A percentile compares a stretch with the other conserved stretches of the same genome.
Conservation (phyloP, 2,888 invertebrate genomes). For the Galerucella pusilla region DNA sequence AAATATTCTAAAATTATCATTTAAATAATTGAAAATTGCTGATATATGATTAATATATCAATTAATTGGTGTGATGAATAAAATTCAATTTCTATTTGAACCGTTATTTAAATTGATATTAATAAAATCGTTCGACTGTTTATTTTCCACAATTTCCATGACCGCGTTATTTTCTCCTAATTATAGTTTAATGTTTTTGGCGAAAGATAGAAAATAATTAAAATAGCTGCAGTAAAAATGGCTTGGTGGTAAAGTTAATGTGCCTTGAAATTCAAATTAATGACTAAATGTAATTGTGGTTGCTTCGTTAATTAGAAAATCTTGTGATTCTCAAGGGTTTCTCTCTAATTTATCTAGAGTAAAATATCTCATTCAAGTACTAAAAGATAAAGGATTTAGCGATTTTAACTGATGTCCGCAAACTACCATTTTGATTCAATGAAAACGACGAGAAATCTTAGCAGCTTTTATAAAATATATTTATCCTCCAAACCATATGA, state of each 20-base stretch:
- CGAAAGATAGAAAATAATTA: constrained; percentile 34
- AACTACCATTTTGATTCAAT: not conserved
- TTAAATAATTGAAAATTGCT: no score
- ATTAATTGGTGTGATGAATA: no score
- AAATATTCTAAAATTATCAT: no score
- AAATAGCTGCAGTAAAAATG: constrained; percentile 37
- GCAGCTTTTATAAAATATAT: not conserved
- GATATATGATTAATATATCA: no score
- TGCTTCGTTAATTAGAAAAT: constrained; percentile 43
- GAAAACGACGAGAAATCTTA: not conserved
- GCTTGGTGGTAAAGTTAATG: constrained; percentile 34
- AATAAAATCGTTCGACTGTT: no score
- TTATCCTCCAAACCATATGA: no score
- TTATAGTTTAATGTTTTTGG: constrained; percentile 15
- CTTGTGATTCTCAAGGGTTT: constrained; percentile 30
- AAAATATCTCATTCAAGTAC: constrained; percentile 33
- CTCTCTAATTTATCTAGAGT: constrained; percentile 32
- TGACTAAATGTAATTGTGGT: constrained; percentile 41
- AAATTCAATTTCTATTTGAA: no score
- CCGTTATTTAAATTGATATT: no score
- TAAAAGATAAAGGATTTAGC: constrained; percentile 20
- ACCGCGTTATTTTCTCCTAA: no score
- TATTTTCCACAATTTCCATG: no score
- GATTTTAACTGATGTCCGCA: not conserved
- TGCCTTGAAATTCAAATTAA: constrained; percentile 40